Conservation (phyloP, 2,113 vertebrate genomes). For the Bettongia penicillata region DNA sequence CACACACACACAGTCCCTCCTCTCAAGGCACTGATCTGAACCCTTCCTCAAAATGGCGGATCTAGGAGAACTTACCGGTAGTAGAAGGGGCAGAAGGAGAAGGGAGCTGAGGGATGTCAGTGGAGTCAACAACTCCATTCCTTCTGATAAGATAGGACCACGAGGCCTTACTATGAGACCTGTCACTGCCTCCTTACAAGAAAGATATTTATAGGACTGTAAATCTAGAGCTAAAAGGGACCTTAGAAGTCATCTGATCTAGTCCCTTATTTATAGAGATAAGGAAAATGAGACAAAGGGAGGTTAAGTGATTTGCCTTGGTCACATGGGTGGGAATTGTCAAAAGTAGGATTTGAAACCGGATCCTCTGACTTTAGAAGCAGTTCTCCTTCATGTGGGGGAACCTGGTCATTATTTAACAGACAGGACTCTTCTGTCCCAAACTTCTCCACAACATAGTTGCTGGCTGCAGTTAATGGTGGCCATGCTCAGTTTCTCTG, state of each 20-base stretch:
- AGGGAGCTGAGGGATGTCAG: neutral
- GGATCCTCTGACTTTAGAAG: neutral
- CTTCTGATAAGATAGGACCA: neutral
- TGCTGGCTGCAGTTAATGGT: neutral
- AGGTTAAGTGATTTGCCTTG: neutral
- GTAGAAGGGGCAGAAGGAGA: neutral
- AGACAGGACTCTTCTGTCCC: neutral
- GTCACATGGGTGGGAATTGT: neutral
- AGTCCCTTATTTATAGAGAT: neutral
- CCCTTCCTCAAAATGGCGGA: too few relatives aligned
- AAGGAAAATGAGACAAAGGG: neutral
- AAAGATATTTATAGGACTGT: neutral
- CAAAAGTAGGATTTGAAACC: neutral
- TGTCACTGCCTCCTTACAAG: neutral
- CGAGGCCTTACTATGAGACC: neutral
- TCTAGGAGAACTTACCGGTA: neutral
- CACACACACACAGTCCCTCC: too few relatives aligned
- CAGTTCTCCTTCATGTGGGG: neutral
- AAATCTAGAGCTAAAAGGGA: neutral
- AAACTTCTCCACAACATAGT: neutral
- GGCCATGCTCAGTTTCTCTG: neutral
- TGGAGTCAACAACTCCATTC: neutral
- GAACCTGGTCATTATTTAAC: neutral
- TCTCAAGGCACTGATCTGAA: too few relatives aligned
- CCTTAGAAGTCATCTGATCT: neutral